Conservation (phyloP, 2,888 invertebrate genomes). For the Auanema sp. region DNA sequence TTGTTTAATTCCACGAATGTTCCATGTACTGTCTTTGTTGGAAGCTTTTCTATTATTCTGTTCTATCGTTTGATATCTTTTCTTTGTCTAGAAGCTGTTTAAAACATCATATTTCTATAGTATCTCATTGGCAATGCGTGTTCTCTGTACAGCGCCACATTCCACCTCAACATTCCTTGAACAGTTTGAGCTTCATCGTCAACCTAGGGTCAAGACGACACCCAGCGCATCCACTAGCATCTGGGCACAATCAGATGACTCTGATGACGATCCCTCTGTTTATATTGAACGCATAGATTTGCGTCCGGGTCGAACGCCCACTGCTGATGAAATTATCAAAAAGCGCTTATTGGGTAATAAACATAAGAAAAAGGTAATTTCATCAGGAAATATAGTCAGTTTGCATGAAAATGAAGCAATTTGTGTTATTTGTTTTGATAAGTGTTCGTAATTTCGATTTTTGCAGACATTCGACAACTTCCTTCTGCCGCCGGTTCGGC, state of each 20-base stretch:
- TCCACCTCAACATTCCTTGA: conserved; percentile 18
- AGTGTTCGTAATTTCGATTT: not conserved
- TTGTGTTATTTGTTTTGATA: not conserved
- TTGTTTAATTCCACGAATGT: too few relatives aligned
- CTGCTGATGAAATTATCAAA: conserved; percentile 44
- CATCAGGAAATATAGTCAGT: too few relatives aligned
- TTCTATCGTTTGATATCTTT: too few relatives aligned
- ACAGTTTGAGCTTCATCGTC: conserved; percentile 6
- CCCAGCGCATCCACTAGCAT: too few relatives aligned
- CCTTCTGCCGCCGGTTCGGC: conserved; percentile 84
- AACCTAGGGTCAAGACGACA: too few relatives aligned
- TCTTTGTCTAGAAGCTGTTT: too few relatives aligned
- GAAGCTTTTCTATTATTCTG: too few relatives aligned
- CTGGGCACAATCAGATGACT: not conserved
- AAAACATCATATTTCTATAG: too few relatives aligned
- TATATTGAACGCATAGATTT: conserved; percentile 30
- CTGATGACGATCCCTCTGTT: conserved; percentile 17
- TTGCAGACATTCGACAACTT: conserved; percentile 66
- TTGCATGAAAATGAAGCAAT: conserved; percentile 3
- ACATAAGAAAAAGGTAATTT: conserved; percentile 10
- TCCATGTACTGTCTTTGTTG: too few relatives aligned
- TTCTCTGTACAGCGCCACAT: too few relatives aligned
- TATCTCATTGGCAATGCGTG: too few relatives aligned
- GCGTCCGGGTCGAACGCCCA: conserved; percentile 44
- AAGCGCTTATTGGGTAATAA: conserved; percentile 13